phyloP scores from a whole-genome alignment of 2,113 vertebrate genomes.

The Cochlearius cochlearius region DNA sequence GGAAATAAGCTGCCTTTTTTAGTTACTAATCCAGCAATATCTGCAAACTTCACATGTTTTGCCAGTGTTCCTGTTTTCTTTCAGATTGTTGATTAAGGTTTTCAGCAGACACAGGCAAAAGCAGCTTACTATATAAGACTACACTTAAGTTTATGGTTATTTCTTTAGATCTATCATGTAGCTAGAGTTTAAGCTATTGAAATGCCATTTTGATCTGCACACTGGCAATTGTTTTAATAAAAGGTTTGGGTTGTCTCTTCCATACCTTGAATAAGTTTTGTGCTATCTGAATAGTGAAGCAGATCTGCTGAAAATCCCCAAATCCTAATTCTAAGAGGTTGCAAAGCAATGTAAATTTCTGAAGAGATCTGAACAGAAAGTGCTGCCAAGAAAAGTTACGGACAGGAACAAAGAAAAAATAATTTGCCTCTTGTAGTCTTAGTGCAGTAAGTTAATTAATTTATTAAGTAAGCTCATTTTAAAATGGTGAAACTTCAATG shows the following conservation, averaged over 20 bases:
- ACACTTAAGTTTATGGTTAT: neutral
- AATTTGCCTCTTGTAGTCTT: neutral
- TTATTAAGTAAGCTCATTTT: neutral
- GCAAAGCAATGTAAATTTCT: neutral
- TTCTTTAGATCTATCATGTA: neutral
- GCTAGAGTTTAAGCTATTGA: neutral
- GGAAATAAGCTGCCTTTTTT: neutral
- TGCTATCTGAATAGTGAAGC: neutral
- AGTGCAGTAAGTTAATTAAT: neutral
- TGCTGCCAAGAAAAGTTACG: neutral
- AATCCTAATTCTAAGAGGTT: neutral
- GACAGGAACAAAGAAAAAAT: neutral
- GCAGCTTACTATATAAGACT: neutral
- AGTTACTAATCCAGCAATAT: neutral
- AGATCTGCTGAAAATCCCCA: neutral
- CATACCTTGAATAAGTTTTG: neutral
- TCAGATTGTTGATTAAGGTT: neutral
- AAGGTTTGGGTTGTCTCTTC: neutral
- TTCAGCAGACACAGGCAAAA: neutral
- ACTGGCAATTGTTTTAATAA: neutral
- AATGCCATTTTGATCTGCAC: neutral
- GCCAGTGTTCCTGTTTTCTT: neutral
- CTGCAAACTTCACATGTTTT: neutral
- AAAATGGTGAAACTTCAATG: neutral
- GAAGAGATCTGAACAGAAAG: neutral